Base-by-base conservation (phyloP, 2,888 invertebrate species). In the Monoplex corrugatus region DNA sequence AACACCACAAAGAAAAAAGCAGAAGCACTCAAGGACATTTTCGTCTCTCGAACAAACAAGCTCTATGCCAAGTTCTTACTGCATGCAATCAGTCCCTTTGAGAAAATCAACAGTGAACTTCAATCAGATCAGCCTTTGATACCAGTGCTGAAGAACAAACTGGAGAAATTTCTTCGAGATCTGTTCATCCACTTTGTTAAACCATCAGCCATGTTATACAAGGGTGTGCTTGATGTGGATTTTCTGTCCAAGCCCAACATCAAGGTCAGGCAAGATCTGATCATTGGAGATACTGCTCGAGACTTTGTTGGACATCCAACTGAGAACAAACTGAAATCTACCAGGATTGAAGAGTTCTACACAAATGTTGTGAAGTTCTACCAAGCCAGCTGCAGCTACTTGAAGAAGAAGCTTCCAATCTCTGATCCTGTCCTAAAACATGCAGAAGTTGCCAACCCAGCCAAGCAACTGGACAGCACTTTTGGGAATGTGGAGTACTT, bases 401-500 rank as follows among this genome's bases (percentile, higher is more conserved):
- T 90, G 6, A 40, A 40, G 78, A 87, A 87, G 87, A 89, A 89
- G 43, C 87, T 90, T 38, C 87, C 90, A n/a, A 40, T 87, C 28
- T 38, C 84, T 19, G 85, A 87, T 89, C 83, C 72, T 28, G 43
- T 90, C 28, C 87, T 90, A 13, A 45, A 83, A 75, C 72, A 87
- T 43, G 90, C 90, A 19, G 84, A 86, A 82, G 75, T 90, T 23
- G 44, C 50, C 13, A 68, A 89, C 38, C 78, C 82, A 13, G 32
- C 16, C 5, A 78, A 87, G 40, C 86, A 86, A 57, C 35, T 38
- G 40, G 43, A 86, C 28, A 16, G 28, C 38, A 63, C 43, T 32
- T 63, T 86, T 63, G 19, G 38, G 19, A 72, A 68, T 43, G 10
- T 86, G 63, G 86, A 68, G 3, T 86, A 86, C 50, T 86, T 86